Evolutionary conservation across 2,888 invertebrate species (phyloP).

Genomic region (Mylabris sibirica): DNA sequence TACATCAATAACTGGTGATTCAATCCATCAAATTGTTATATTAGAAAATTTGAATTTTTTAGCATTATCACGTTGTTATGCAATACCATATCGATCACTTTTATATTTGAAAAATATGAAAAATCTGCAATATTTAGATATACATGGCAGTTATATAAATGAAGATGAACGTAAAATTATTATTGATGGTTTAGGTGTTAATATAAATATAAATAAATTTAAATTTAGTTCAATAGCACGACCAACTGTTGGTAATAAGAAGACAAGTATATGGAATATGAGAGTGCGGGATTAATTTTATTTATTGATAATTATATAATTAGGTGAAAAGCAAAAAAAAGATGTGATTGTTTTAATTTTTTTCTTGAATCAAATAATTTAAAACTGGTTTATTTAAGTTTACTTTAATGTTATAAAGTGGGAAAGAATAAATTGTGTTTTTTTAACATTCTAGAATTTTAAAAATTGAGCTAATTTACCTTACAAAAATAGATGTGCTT

Average conservation of each 20-base stretch:
- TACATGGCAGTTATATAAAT: constrained; percentile 84
- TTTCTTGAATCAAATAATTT: no score
- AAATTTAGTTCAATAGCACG: constrained; percentile 86
- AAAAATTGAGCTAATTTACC: not conserved
- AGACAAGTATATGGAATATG: constrained; percentile 91
- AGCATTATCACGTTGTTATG: constrained; percentile 82
- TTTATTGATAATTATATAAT: no score
- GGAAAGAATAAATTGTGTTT: not conserved
- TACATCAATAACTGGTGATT: constrained; percentile 70
- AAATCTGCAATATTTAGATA: constrained; percentile 77
- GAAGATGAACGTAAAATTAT: constrained; percentile 64
- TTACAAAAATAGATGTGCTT: no score
- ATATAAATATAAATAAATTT: constrained; percentile 75
- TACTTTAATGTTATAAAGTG: not conserved
- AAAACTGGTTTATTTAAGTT: not conserved
- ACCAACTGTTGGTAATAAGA: constrained; percentile 85
- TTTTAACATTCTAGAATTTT: not conserved
- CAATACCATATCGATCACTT: constrained; percentile 74
- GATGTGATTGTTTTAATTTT: not conserved
- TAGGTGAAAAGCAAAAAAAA: no score
- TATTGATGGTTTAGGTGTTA: constrained; percentile 65
- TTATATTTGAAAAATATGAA: constrained; percentile 72
- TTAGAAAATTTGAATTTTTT: constrained; percentile 76
- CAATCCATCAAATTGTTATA: constrained; percentile 67
- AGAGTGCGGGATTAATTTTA: constrained; percentile 78